Evolutionary conservation across 2,113 vertebrate species (phyloP), one percentile per base, ranked within the genome.

Genomic region (Myanophis thanlyinensis): DNA sequence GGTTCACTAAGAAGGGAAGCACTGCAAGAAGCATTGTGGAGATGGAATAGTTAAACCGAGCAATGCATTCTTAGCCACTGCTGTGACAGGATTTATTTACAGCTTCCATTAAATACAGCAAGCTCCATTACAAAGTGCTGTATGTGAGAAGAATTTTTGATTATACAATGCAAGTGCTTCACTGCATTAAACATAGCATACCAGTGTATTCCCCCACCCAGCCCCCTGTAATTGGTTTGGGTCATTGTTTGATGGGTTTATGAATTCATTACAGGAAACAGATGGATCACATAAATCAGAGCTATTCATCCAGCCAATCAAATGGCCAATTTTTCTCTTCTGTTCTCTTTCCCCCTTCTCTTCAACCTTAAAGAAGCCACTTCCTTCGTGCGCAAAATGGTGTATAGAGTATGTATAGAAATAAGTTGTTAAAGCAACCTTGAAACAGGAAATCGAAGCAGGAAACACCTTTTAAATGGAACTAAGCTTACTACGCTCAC

Each of bases 131-230:
- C 96, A 97, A 97, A 96, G 96, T 96, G 96, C 97, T 97, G 97
- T 97, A 98, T 96, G 97, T 98, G 98, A 98, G 97, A 97, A 98
- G 98, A 98, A 98, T 97, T 95, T 97, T 97, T 98, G 97, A 98
- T 98, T 98, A 98, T 97, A 97, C 97, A 98, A 97, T 96, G 97
- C 95, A 97, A 96, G 95, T 95, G 91, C 95, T 91, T 96, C 94
- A 92, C 96, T 96, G 94, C 91, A 87, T 96, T 95, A 94, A 96
- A 95, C 96, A 93, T 95, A 96, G 95, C 96, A 95, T 94, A 94
- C 95, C 96, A 96, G 95, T 51, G 95, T 95, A 96, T 94, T 96
- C 87, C 95, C 95, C 96, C 18, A 73, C n/a, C 95, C 96, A 94
- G 4, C 97, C 96, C 95, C 95, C 96, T 95, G 92, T 97, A 96